phyloP scores from a whole-genome alignment of 2,888 invertebrate species.

The Agrenia bidenticulata region DNA sequence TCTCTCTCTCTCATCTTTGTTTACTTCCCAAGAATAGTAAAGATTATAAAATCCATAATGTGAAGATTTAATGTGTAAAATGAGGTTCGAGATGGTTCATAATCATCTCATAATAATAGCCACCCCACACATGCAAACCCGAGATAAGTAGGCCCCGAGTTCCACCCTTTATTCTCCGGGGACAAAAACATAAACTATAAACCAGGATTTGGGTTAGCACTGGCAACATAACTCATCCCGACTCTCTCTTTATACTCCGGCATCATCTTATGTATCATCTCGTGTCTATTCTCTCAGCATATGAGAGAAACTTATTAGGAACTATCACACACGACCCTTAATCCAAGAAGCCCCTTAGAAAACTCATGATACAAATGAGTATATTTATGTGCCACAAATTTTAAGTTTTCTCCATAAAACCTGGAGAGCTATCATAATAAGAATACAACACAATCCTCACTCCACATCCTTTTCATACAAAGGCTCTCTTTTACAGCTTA shows the following conservation, averaged over 20 bases:
- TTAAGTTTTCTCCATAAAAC: slow-evolving; percentile 23
- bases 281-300: no score
- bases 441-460: slow-evolving; percentile 12
- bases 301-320: slow-evolving; percentile 3
- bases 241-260: background rate
- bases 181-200: no score
- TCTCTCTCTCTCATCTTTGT: no score
- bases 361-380: slow-evolving; percentile 31
- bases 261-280: no score
- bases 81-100: slow-evolving; percentile 16
- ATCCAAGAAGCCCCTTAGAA: no score
- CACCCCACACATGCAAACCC: slow-evolving; percentile 20
- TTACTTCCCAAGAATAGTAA: no score
- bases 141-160: slow-evolving; percentile 7
- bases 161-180: no score
- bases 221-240: no score
- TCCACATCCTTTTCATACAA: background rate
- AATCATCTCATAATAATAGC: slow-evolving; percentile 11
- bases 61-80: slow-evolving; percentile 14
- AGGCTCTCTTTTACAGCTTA: background rate
- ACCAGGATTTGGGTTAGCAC: no score
- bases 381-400: slow-evolving; percentile 33
- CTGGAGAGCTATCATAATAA: slow-evolving; percentile 12
- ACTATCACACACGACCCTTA: slow-evolving; percentile 21
- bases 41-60: background rate